Evolutionary conservation across 2,888 invertebrate species (phyloP).

Genomic region (Machimus rusticus): DNA sequence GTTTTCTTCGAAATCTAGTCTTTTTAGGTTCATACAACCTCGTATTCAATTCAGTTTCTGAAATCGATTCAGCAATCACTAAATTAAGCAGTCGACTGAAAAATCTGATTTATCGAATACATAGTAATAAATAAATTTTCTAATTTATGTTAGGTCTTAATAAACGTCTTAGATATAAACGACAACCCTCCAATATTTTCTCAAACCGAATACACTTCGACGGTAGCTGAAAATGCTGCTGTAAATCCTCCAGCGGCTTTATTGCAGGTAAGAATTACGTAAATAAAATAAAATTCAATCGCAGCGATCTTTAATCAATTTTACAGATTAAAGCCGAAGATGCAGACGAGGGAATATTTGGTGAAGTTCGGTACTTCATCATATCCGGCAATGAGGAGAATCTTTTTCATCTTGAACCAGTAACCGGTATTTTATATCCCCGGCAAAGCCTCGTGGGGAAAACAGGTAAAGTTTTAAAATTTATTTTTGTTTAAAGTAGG

Average conservation of each 20-base stretch:
- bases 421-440: slow-evolving; percentile 83
- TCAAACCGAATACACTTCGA: slow-evolving; percentile 77
- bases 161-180: slow-evolving; percentile 84
- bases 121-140: neutral
- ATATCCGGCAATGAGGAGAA: slow-evolving; percentile 73
- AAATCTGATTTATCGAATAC: no score
- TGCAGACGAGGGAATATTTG: slow-evolving; percentile 79
- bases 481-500: neutral
- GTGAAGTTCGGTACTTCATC: slow-evolving; percentile 78
- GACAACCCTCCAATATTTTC: slow-evolving; percentile 87
- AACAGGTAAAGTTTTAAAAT: slow-evolving; percentile 51
- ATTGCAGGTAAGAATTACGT: slow-evolving; percentile 65
- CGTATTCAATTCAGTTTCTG: no score
- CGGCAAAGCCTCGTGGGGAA: slow-evolving; percentile 75
- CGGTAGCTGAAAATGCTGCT: slow-evolving; percentile 83
- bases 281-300: neutral
- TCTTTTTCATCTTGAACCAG: slow-evolving; percentile 75
- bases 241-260: slow-evolving; percentile 83
- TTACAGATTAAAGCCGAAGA: slow-evolving; percentile 76
- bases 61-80: no score
- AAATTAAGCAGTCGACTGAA: no score
- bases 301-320: neutral
- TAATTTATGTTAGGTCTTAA: slow-evolving; percentile 67
- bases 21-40: no score
- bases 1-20: no score